phyloP scores from a whole-genome alignment of 2,888 invertebrate species.

The Pammene aurita region DNA sequence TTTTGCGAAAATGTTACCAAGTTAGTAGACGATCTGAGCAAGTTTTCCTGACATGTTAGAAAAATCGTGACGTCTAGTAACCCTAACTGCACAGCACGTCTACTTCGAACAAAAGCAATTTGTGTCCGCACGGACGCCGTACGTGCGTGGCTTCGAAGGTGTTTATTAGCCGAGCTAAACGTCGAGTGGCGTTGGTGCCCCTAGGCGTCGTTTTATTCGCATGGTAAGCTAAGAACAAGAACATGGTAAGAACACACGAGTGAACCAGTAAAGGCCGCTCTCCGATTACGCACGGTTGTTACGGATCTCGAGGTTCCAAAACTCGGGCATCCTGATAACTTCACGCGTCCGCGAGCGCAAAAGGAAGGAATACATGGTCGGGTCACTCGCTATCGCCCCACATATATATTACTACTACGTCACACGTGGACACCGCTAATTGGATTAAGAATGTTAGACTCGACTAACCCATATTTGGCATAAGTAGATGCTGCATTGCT shows the following conservation, averaged over 20 bases:
- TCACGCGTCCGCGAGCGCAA: constrained; percentile 37
- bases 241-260: neutral
- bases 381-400: constrained; percentile 69
- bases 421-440: constrained; percentile 59
- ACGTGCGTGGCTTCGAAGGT: constrained; percentile 78
- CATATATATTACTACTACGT: constrained; percentile 63
- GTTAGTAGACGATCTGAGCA: neutral
- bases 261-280: neutral
- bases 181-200: constrained; percentile 45
- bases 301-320: neutral
- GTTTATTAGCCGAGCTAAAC: constrained; percentile 73
- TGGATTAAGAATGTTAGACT: constrained; percentile 29
- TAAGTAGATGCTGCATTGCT: constrained; percentile 65
- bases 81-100: constrained; percentile 65
- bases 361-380: constrained; percentile 50
- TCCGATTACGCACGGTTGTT: neutral
- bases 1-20: neutral
- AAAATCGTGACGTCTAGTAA: constrained; percentile 37
- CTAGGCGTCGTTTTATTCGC: neutral
- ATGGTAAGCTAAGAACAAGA: too few relatives aligned
- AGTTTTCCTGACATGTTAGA: neutral
- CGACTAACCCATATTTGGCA: constrained; percentile 58
- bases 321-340: constrained; percentile 44
- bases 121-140: constrained; percentile 78
- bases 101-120: constrained; percentile 80